A percentile compares a stretch with the other conserved stretches of the same genome.
Evolutionary conservation across 2,113 vertebrate species (phyloP).

Genomic region (Gulo gulo): DNA sequence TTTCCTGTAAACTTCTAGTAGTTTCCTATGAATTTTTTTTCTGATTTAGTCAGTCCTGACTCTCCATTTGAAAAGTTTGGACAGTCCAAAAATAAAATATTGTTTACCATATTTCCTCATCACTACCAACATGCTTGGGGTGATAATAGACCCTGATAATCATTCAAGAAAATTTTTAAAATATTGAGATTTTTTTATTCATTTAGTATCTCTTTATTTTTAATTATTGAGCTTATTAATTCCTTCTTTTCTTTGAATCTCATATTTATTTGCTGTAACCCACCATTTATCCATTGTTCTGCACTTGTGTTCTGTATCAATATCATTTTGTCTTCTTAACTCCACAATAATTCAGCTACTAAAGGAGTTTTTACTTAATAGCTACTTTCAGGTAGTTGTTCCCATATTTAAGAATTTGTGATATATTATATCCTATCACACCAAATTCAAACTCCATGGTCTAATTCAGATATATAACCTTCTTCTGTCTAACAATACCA

Average conservation of each 20-base stretch:
- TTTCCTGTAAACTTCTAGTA: background rate
- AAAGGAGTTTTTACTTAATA: background rate
- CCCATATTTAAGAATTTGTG: background rate
- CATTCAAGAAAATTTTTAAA: background rate
- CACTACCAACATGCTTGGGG: background rate
- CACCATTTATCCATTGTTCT: background rate
- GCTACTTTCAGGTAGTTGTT: background rate
- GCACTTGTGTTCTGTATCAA: background rate
- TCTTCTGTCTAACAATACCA: background rate
- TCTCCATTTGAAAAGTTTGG: background rate
- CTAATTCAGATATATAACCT: background rate
- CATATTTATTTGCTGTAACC: background rate
- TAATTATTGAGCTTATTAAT: background rate
- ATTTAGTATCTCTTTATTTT: background rate
- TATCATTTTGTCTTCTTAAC: background rate
- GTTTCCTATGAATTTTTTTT: background rate
- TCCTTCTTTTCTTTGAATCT: background rate
- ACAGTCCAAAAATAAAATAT: background rate
- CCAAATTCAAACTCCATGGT: background rate
- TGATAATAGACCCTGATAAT: background rate
- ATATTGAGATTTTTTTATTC: background rate
- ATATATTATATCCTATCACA: background rate
- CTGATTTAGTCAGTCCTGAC: background rate
- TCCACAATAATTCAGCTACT: background rate
- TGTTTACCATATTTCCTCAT: background rate